Evolutionary conservation across 2,113 vertebrate species (phyloP).

Genomic region (Paraplagusia blochii): DNA sequence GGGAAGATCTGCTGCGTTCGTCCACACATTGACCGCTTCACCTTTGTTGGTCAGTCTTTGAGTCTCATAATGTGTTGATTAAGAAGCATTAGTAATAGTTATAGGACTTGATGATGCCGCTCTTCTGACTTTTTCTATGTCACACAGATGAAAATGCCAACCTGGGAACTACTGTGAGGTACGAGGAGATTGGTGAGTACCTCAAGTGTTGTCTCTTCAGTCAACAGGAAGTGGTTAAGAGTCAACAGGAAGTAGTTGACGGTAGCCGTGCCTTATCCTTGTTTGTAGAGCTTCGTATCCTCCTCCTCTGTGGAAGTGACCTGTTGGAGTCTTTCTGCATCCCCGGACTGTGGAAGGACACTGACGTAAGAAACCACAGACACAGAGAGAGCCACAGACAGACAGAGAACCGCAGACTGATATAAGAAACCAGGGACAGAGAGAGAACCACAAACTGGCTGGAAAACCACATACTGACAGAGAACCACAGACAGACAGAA

Average conservation of each 20-base stretch:
- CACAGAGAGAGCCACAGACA: too few species aligned
- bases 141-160: conserved; percentile 94
- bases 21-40: conserved; percentile 90
- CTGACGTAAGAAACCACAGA: conserved; percentile 84
- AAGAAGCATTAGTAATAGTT: too few species aligned
- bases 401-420: too few species aligned
- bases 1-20: conserved; percentile 95
- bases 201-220: not conserved
- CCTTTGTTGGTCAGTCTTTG: conserved; percentile 87
- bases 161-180: conserved; percentile 90
- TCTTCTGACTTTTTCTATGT: not conserved
- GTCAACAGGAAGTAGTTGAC: not conserved
- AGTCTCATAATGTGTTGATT: too few species aligned
- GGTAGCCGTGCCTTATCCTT: conserved; percentile 44
- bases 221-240: conserved; percentile 45
- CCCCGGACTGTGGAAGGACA: conserved; percentile 97
- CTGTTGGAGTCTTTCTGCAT: conserved; percentile 99
- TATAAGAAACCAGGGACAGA: not conserved
- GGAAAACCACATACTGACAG: conserved; percentile 45
- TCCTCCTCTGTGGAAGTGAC: conserved; percentile 96
- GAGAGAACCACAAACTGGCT: too few species aligned
- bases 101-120: not conserved
- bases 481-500: not conserved
- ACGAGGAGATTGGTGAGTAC: conserved; percentile 95
- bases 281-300: conserved; percentile 90